Percentiles rank a stretch among this genome's conserved stretches.
phyloP scores from a whole-genome alignment of 2,888 invertebrate genomes.

The Pedicia rivosa region DNA sequence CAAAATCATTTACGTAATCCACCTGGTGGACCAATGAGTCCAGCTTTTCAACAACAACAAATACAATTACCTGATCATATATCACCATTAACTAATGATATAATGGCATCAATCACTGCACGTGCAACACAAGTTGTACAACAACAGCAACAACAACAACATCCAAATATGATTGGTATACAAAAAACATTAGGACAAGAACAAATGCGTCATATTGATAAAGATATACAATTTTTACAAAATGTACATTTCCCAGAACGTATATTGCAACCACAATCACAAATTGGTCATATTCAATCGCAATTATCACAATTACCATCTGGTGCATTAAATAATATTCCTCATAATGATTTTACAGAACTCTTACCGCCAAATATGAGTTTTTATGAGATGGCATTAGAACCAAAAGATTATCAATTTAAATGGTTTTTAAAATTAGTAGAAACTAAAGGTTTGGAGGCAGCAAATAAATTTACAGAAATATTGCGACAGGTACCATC shows the following conservation, averaged over 20 bases:
- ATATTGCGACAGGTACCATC: slow-evolving; percentile 25
- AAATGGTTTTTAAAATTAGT: slow-evolving; percentile 40
- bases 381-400: slow-evolving; percentile 38
- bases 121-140: slow-evolving; percentile 11
- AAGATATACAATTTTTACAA: slow-evolving; percentile 39
- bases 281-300: slow-evolving; percentile 13
- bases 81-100: slow-evolving; percentile 9
- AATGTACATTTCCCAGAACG: slow-evolving; percentile 39
- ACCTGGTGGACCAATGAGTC: slow-evolving; percentile 4
- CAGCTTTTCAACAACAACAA: slow-evolving; percentile 6
- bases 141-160: no score
- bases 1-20: slow-evolving; percentile 17
- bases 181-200: slow-evolving; percentile 11
- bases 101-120: slow-evolving; percentile 12
- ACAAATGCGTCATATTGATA: slow-evolving; percentile 17
- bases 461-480: slow-evolving; percentile 37
- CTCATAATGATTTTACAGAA: slow-evolving; percentile 22
- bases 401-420: slow-evolving; percentile 34
- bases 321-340: slow-evolving; percentile 3
- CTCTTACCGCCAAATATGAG: slow-evolving; percentile 39
- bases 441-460: slow-evolving; percentile 37
- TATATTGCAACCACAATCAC: slow-evolving; percentile 13
- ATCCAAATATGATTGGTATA: slow-evolving; percentile 7
- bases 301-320: slow-evolving; percentile 16
- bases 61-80: slow-evolving; percentile 1